Evolutionary conservation across 2,113 vertebrate genomes (phyloP), one percentile per base, ranked within the genome.

Genomic region (Anguilla japonica): DNA sequence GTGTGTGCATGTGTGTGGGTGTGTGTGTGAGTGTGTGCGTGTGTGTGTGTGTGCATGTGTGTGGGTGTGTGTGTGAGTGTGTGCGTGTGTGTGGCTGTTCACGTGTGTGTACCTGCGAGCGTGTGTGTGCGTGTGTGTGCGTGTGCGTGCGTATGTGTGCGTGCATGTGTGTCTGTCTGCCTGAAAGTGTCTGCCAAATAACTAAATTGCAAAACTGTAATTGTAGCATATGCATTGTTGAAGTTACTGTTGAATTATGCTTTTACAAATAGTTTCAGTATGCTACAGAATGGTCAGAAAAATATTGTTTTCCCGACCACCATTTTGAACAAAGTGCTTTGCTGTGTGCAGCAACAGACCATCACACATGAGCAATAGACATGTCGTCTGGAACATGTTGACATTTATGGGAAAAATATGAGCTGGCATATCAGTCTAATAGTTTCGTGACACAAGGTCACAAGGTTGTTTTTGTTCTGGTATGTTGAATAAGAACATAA

Each of bases 71-170:
- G 14, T 71, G 41, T 16, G 18, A 39, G 56, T 40, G 16, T 85
- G 39, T 43, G 15, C 13, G 22, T 60, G 82, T 50, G 81, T 57
- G 80, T 83, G 82, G 80, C 39, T 39, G 86, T 83, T 22, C 9
- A 41, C 81, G n/a, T 71, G 40, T 85, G 80, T 87, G 50, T 87
- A 56, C 71, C 15, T 46, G 50, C 14, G 46, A 22, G 20, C 26
- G 46, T 82, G 81, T 46, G 43, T 46, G 43, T n/a, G 81, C 41
- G 63, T 82, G 43, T 53, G 34, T 83, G 22, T 63, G n/a, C 79
- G 22, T 85, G 15, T 79, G 16, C 13, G 53, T 22, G 40, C 13
- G 14, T 43, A 22, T 15, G 20, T 82, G 83, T 82, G 41, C 18
- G 41, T 46, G 41, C 67, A 41, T n/a, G 71, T 67, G 79, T 81